Conservation (phyloP, 2,113 vertebrate genomes). For the Sylvia atricapilla region DNA sequence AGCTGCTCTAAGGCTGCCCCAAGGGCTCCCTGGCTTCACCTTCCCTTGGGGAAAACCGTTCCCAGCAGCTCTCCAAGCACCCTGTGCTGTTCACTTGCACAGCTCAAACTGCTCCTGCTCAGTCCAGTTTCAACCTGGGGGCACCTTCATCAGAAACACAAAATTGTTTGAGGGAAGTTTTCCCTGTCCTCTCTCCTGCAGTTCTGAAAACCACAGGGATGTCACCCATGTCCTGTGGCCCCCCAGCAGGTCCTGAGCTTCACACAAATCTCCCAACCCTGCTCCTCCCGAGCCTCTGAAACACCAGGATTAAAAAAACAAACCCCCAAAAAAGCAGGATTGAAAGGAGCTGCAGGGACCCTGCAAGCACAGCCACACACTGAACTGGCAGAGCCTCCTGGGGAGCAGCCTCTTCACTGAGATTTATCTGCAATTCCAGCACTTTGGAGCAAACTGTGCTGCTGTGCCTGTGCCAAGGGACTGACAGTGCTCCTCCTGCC, state of each 20-base stretch:
- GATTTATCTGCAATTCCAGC: not conserved
- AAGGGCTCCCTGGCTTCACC: not conserved
- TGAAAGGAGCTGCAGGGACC: rapidly evolving
- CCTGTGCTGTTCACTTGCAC: not conserved
- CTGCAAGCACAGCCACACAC: not conserved
- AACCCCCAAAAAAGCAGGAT: rapidly evolving
- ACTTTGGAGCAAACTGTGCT: not conserved
- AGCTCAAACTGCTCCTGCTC: not conserved
- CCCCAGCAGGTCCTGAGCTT: rapidly evolving
- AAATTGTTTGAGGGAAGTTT: not conserved
- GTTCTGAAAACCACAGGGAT: not conserved
- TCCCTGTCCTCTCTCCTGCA: not conserved
- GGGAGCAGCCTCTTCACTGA: not conserved
- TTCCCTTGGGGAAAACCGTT: not conserved
- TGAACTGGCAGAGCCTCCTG: not conserved
- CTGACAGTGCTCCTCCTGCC: not conserved
- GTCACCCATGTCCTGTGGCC: rapidly evolving
- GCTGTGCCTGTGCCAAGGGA: not conserved
- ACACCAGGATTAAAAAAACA: not conserved
- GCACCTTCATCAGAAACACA: not conserved
- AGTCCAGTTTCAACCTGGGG: not conserved
- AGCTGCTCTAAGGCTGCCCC: not conserved
- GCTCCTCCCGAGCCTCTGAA: not conserved
- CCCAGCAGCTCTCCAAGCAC: not conserved
- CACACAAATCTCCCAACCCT: rapidly evolving